phyloP scores from a whole-genome alignment of 2,797 vertebrate species.

The Neomorphus geoffroyi region DNA sequence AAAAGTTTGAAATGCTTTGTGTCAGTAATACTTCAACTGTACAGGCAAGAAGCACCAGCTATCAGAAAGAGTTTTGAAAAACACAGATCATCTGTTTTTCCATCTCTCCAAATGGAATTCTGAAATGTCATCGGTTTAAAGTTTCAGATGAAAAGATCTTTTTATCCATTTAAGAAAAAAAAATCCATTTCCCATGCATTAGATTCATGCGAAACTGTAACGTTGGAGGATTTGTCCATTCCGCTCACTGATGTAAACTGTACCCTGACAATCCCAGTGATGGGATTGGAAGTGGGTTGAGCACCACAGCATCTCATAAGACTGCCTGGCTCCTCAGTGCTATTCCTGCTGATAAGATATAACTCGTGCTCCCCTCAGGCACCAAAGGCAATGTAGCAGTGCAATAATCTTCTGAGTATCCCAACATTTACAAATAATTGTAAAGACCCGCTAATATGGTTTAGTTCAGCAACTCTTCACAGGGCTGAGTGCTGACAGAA shows the following conservation, averaged over 20 bases:
- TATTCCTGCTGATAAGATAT: conserved; percentile 55
- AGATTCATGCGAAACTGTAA: conserved; percentile 11
- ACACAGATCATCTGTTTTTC: conserved; percentile 33
- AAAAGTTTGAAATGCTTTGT: conserved; percentile 1
- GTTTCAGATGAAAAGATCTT: conserved; percentile 50
- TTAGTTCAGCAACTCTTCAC: conserved; percentile 52
- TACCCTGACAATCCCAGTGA: conserved; percentile 45
- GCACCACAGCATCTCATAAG: conserved; percentile 3
- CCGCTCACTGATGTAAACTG: conserved; percentile 49
- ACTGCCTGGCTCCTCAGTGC: not conserved
- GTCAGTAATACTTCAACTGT: not conserved
- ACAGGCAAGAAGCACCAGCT: not conserved
- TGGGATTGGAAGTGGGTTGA: conserved; percentile 31
- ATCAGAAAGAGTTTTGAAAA: conserved; percentile 26
- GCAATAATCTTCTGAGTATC: conserved; percentile 49
- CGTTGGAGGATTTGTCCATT: conserved; percentile 1
- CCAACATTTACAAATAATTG: conserved; percentile 60
- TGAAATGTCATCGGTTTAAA: conserved; percentile 57
- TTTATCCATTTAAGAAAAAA: conserved; percentile 47
- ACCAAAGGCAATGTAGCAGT: conserved; percentile 27
- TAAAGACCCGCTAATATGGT: conserved; percentile 57
- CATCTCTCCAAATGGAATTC: conserved; percentile 45
- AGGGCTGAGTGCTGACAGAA: conserved; percentile 28
- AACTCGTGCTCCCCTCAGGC: conserved; percentile 57
- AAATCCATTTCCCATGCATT: conserved; percentile 56